A percentile compares a stretch with the other conserved stretches of the same genome.
Evolutionary conservation across 2,113 vertebrate species (phyloP).

Genomic region (human (Homo sapiens)): GRCh38 chr2:135848001-135848500

Average conservation of each 20-base stretch:
- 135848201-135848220: not conserved
- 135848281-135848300: not conserved
- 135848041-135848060: conserved; percentile 83
- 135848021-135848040: not conserved
- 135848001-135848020: not conserved
- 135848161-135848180: conserved; percentile 99
- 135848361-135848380: not conserved
- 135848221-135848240: not conserved
- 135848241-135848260: not conserved
- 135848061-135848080: conserved; percentile 84
- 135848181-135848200: conserved; percentile 92
- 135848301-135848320: not conserved
- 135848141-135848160: conserved; percentile 98
- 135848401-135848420: not conserved
- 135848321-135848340: not conserved
- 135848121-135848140: conserved; percentile 99
- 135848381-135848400: conserved; percentile 11
- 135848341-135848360: not conserved
- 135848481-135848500: not conserved
- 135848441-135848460: not conserved
- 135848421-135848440: not conserved
- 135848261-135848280: not conserved
- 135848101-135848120: conserved; percentile 96
- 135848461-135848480: not conserved
- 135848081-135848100: conserved; percentile 88